Evolutionary conservation across 2,797 vertebrate genomes (phyloP).

Genomic region (Graptemys geographica): DNA sequence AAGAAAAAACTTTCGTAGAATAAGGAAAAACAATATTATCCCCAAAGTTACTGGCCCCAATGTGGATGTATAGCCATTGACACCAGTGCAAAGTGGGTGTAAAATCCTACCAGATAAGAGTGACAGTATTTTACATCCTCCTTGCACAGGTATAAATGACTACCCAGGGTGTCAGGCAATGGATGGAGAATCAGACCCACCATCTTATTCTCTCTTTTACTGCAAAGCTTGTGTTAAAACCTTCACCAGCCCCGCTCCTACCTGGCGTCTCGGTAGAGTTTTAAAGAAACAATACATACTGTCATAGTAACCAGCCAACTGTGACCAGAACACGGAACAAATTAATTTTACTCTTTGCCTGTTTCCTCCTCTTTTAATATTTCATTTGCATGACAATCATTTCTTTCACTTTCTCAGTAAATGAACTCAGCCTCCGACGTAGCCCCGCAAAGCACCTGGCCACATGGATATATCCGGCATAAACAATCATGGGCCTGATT

Average conservation of each 20-base stretch:
- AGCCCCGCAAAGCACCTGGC: neutral
- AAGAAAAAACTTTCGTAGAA: neutral
- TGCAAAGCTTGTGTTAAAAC: neutral
- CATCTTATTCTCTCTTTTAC: neutral
- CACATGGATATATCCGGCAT: neutral
- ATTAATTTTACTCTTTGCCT: neutral
- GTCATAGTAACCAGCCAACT: neutral
- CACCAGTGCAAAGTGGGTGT: neutral
- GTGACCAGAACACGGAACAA: neutral
- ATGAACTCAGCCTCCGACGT: neutral
- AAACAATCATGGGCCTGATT: neutral
- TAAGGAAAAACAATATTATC: neutral
- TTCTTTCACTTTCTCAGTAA: no score
- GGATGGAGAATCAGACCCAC: neutral
- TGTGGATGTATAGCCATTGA: neutral
- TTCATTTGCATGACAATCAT: neutral
- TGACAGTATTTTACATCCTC: neutral
- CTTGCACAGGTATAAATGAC: neutral
- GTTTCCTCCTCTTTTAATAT: neutral
- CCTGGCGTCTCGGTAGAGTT: neutral
- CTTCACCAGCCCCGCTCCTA: neutral
- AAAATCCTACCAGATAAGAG: neutral
- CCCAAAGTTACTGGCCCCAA: neutral
- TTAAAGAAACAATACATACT: neutral
- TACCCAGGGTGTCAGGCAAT: neutral